phyloP scores from a whole-genome alignment of 1,140 invertebrate genomes.

The Drosophila equinoxialis region DNA sequence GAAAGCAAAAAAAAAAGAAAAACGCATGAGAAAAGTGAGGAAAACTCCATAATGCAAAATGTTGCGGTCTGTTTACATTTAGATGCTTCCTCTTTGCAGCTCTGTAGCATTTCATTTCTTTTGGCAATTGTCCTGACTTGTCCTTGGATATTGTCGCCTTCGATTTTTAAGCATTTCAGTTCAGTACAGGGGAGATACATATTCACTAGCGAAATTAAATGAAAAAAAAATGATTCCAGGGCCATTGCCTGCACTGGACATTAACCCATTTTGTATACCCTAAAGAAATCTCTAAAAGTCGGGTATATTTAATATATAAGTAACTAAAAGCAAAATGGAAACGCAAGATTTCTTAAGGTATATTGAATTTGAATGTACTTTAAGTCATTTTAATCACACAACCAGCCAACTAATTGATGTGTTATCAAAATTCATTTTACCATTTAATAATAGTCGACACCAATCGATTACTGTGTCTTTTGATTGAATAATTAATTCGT shows the following conservation, averaged over 20 bases:
- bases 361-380: too few relatives aligned
- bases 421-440: too few relatives aligned
- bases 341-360: too few relatives aligned
- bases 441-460: too few relatives aligned
- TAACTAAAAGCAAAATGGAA: too few relatives aligned
- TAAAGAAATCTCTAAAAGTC: background rate
- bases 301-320: background rate
- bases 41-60: constrained; percentile 67
- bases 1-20: background rate
- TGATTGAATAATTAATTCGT: too few relatives aligned
- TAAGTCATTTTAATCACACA: too few relatives aligned
- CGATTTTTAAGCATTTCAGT: constrained; percentile 32
- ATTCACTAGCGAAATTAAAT: background rate
- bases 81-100: constrained; percentile 13
- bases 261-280: constrained; percentile 59
- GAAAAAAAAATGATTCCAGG: constrained; percentile 31
- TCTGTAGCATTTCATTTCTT: constrained; percentile 24
- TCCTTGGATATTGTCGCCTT: constrained; percentile 63
- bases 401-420: too few relatives aligned
- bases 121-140: constrained; percentile 61
- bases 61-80: constrained; percentile 76
- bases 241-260: constrained; percentile 56
- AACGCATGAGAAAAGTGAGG: constrained; percentile 14
- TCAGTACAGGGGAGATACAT: background rate
- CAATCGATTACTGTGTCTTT: too few relatives aligned